phyloP scores from a whole-genome alignment of 2,888 invertebrate species.

The Drosophila colorata region DNA sequence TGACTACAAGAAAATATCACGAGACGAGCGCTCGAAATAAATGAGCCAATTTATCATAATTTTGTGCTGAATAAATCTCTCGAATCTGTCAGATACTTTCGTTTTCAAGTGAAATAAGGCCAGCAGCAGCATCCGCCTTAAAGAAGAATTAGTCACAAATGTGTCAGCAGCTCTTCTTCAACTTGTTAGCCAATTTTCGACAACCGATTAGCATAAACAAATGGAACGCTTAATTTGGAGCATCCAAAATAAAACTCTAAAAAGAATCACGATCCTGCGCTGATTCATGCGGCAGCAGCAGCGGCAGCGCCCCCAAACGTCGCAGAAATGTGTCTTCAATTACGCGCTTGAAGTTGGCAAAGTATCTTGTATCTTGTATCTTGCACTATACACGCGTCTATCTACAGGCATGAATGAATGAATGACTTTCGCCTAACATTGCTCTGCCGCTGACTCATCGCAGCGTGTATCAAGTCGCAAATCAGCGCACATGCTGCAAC shows the following conservation, averaged over 20 bases:
- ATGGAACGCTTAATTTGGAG: slow-evolving; percentile 33
- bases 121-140: slow-evolving; percentile 48
- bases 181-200: slow-evolving; percentile 31
- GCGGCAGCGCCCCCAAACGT: no score
- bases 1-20: slow-evolving; percentile 7
- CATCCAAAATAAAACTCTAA: slow-evolving; percentile 5
- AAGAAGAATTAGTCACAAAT: slow-evolving; percentile 59
- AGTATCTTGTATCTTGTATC: slow-evolving; percentile 34
- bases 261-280: slow-evolving; percentile 14
- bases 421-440: slow-evolving; percentile 75
- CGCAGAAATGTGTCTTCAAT: slow-evolving; percentile 43
- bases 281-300: slow-evolving; percentile 35
- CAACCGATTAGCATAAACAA: slow-evolving; percentile 49
- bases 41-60: slow-evolving; percentile 52
- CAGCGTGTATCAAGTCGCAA: slow-evolving; percentile 31
- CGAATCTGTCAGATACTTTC: slow-evolving; percentile 49
- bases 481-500: slow-evolving; percentile 38
- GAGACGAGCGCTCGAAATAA: slow-evolving; percentile 9
- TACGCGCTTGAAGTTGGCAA: slow-evolving; percentile 27
- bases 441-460: slow-evolving; percentile 50
- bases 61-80: slow-evolving; percentile 27
- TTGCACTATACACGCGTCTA: not conserved
- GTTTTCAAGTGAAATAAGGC: slow-evolving; percentile 46
- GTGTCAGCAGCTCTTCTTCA: slow-evolving; percentile 45
- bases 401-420: slow-evolving; percentile 21